Conservation (phyloP, 2,797 vertebrate genomes). For the Microctenopoma steveboyesi region DNA sequence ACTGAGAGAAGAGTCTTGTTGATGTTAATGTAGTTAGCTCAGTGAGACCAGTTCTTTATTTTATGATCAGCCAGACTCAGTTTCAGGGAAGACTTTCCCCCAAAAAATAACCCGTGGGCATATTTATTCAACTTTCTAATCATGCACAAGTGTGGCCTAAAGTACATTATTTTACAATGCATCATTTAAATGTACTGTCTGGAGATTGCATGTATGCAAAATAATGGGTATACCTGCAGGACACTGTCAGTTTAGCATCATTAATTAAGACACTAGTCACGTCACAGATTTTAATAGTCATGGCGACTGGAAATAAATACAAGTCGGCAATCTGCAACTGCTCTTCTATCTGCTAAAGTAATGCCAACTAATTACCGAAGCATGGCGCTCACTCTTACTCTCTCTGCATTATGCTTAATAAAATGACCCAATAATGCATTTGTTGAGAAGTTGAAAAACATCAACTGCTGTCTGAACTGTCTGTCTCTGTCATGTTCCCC, state of each 20-base stretch:
- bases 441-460: conserved; percentile 17
- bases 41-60: conserved; percentile 41
- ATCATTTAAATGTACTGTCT: conserved; percentile 43
- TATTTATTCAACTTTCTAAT: conserved; percentile 28
- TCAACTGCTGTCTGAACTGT: conserved; percentile 18
- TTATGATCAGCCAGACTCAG: conserved; percentile 36
- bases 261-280: conserved; percentile 59
- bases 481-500: conserved; percentile 29
- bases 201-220: conserved; percentile 37
- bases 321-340: conserved; percentile 44
- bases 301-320: conserved; percentile 42
- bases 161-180: conserved; percentile 30
- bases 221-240: conserved; percentile 47
- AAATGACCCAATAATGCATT: conserved; percentile 61
- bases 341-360: conserved; percentile 54
- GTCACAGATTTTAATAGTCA: conserved; percentile 58
- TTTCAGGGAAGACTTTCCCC: conserved; percentile 5
- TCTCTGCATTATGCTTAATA: conserved; percentile 41
- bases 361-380: conserved; percentile 61
- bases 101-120: conserved; percentile 36
- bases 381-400: background rate
- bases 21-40: conserved; percentile 1
- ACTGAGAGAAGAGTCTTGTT: conserved; percentile 10
- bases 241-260: conserved; percentile 47
- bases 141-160: conserved; percentile 20